These are phyloP conservation scores for Xanthia togata DNA, from an alignment of 2,888 invertebrate species.

Conservation along the genomic window DNA sequence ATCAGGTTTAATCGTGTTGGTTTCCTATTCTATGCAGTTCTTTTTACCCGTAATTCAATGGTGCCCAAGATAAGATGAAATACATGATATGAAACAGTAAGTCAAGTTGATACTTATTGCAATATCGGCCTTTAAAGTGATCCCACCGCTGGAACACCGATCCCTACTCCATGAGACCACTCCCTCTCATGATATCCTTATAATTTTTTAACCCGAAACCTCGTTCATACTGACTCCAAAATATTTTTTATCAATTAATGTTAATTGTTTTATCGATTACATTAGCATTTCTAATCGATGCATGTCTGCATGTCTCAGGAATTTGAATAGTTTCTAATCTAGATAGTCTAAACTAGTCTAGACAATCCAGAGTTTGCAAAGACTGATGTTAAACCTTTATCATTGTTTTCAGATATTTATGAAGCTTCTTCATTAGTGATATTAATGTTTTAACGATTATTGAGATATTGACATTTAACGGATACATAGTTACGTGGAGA, in stretches of 20 bases:
- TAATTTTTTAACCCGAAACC: background rate
- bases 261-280: background rate
- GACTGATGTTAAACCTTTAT: constrained; percentile 3
- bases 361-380: constrained; percentile 16
- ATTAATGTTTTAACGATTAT: constrained; percentile 6
- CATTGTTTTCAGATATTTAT: constrained; percentile 44
- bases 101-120: no score
- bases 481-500: constrained; percentile 7
- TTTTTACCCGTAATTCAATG: background rate
- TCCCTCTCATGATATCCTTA: no score
- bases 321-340: constrained; percentile 27
- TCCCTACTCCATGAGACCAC: background rate
- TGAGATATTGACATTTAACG: constrained; percentile 8
- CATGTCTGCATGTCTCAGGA: constrained; percentile 6
- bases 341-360: constrained; percentile 34
- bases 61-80: background rate
- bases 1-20: background rate
- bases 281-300: constrained; percentile 16
- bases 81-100: no score
- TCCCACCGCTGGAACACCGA: background rate
- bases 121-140: background rate
- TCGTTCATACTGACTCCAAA: background rate
- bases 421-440: background rate
- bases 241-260: constrained; percentile 7
- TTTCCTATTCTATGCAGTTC: background rate